Evolutionary conservation across 2,113 vertebrate species (phyloP).

Genomic region (Todiramphus chloris): DNA sequence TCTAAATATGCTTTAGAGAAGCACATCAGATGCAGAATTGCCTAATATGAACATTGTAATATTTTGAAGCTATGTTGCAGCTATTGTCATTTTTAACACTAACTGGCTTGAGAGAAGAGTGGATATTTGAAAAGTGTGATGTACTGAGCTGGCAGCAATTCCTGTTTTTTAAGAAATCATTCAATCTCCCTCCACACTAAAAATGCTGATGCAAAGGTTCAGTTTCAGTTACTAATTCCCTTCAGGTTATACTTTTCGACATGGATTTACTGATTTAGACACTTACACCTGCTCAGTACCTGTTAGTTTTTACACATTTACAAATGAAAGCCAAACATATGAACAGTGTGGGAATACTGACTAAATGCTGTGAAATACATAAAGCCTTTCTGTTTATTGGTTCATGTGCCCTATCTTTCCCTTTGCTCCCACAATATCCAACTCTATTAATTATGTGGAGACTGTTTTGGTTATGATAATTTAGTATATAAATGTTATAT

Average conservation of each 20-base stretch:
- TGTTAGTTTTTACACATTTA: background rate
- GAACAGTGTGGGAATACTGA: background rate
- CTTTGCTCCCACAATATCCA: background rate
- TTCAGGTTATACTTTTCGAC: background rate
- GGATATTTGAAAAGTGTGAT: background rate
- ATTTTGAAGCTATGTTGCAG: background rate
- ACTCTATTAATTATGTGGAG: background rate
- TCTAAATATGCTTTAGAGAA: background rate
- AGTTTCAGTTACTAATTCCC: background rate
- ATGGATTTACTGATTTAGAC: background rate
- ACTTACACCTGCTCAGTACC: background rate
- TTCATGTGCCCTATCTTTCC: background rate
- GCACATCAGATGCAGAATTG: background rate
- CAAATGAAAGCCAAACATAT: background rate
- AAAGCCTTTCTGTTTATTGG: background rate
- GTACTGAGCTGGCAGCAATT: background rate
- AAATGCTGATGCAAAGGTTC: background rate
- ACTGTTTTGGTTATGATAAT: background rate
- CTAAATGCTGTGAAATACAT: background rate
- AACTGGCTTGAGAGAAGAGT: background rate
- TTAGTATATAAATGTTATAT: background rate
- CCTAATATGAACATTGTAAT: background rate
- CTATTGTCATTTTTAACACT: background rate
- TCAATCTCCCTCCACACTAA: background rate
- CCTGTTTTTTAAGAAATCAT: background rate